Base-by-base conservation (phyloP, 1,140 invertebrate genomes). In the Leucophenga varia region DNA sequence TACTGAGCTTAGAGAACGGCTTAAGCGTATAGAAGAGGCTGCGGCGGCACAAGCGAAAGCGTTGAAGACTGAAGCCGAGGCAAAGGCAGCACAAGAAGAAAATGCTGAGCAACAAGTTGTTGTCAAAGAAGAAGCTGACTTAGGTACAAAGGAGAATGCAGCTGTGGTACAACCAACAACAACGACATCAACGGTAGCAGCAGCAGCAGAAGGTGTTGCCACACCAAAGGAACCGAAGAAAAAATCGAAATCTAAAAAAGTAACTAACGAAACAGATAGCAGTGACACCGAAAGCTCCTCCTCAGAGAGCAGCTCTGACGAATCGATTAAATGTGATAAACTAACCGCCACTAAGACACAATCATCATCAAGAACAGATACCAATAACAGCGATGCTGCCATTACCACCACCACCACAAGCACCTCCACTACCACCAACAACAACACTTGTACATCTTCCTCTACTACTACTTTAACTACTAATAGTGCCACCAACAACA, bases 1-100 rank as follows among this genome's bases (percentile, higher is more conserved):
- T 3, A 90, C 89, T 53, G 89, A 92, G 61, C 89, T 92, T 8
- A 86, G 88, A 68, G 84, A 84, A 49, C 74, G 91, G 7, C 89
- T 91, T 31, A 79, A 85, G 76, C 89, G 89, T 54, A 82, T 83
- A 13, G 87, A 88, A 43, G 86, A 87, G 46, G 79, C 81, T 20
- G 48, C 43, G 83, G 84, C 68, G 78, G 79, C 38, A 69, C n/a
- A 77, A 2, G 76, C 77, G 17, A 14, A 10, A 8, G 12, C 12
- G 61, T 54, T 2, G 70, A 72, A 5, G 14, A 39, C 43, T 35
- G 44, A 47, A 5, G 47, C 48, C 31, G 42, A 47, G n/a, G 43
- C 47, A 38, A 53, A 55, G 32, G 57, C 47, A 13, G 54, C 48
- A 14, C 46, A 49, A 67, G 69, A 54, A 52, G 18, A 52, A 54